Base-by-base conservation (phyloP, 2,888 invertebrate species). In the Chironomus riparius region DNA sequence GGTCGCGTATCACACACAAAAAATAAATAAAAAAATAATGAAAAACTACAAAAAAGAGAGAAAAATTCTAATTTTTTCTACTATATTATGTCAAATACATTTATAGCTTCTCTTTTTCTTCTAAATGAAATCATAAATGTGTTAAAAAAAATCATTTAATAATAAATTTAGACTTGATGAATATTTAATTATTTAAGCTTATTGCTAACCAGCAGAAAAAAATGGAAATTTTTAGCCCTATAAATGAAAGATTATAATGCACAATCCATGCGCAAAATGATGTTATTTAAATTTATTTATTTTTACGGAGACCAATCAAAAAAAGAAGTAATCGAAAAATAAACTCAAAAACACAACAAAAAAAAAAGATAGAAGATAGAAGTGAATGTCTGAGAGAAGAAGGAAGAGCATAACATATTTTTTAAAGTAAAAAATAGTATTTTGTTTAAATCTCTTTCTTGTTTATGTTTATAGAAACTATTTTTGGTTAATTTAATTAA, bases 401-500 rank as follows among this genome's bases (percentile, higher is more conserved):
- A 56, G n/a, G 12, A 22, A 10, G 21, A 24, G 65, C 65, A 65
- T 12, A 65, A 21, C 22, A n/a, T 24, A 65, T 24, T 65, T 65
- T 65, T 21, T 65, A 21, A 21, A 56, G 56, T n/a, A 13, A 65
- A 12, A 24, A 24, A 24, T 13, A 65, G 65, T 65, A 65, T 65
- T 65, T 65, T 65, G 65, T 65, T 65, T 65, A 21, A 65, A 65
- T 65, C 65, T 65, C 65, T 24, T 65, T 24, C 56, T 65, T 65
- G 65, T 73, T 65, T 65, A 65, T 65, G 65, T 65, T 65, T 70
- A 56, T n/a, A 73, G 24, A 65, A 65, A 65, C 12, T 24, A 62
- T 13, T 65, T 73, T 62, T 62, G 74, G 74, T 74, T 74, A 74
- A 74, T 74, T 65, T 74, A 74, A 38, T 38, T 38, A 38, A 68